Percentiles rank a stretch among this genome's conserved stretches.
Conservation (phyloP, 1,140 invertebrate species). For the Amyelois transitella region DNA sequence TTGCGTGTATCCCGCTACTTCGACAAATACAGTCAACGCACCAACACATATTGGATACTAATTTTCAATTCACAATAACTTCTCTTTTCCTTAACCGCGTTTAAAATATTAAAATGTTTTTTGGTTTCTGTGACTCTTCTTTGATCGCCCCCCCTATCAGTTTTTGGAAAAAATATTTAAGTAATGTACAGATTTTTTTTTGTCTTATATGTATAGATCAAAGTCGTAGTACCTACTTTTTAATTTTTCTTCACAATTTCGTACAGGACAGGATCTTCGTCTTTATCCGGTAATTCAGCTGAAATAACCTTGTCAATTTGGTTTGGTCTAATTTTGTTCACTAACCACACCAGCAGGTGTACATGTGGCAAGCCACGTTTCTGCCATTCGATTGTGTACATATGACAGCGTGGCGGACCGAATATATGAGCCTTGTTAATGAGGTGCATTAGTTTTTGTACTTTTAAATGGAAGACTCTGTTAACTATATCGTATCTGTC, state of each 20-base stretch:
- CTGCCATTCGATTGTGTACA: slow-evolving; percentile 72
- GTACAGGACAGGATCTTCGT: slow-evolving; percentile 52
- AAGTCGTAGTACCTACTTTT: too few relatives aligned
- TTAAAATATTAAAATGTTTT: too few relatives aligned
- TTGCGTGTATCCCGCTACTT: too few relatives aligned
- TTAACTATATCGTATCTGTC: slow-evolving; percentile 9
- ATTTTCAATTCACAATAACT: too few relatives aligned
- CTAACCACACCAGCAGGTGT: slow-evolving; percentile 43
- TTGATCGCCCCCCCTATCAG: too few relatives aligned
- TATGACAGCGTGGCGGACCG: slow-evolving; percentile 30
- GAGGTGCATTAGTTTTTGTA: slow-evolving; percentile 2
- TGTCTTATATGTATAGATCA: too few relatives aligned
- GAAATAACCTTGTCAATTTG: slow-evolving; percentile 70
- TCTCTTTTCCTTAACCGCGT: too few relatives aligned
- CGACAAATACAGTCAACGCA: too few relatives aligned
- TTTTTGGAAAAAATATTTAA: too few relatives aligned
- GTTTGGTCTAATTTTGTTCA: slow-evolving; percentile 48
- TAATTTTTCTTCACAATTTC: slow-evolving; percentile 52
- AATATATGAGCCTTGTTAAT: slow-evolving; percentile 6
- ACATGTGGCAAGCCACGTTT: slow-evolving; percentile 56
- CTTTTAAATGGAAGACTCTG: slow-evolving; percentile 11
- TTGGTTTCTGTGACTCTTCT: too few relatives aligned
- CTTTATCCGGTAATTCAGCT: slow-evolving; percentile 71
- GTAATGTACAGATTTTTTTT: too few relatives aligned
- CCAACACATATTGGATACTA: too few relatives aligned